These are phyloP conservation scores for Trichogramma pretiosum DNA, from an alignment of 1,140 invertebrate species.

Conservation along the genomic window DNA sequence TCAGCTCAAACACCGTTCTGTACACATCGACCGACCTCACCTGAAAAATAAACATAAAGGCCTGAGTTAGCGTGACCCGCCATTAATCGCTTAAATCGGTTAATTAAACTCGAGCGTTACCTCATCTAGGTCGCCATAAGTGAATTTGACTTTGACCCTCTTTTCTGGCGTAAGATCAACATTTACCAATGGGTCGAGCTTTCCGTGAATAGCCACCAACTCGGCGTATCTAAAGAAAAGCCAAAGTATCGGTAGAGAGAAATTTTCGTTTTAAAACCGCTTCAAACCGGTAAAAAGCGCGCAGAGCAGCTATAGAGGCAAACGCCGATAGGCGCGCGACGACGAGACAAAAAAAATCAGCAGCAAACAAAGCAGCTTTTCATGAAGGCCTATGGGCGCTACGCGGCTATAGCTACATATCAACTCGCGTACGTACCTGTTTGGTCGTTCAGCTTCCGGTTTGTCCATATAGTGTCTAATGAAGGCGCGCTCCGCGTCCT, in stretches of 20 bases:
- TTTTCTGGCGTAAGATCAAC: conserved; percentile 78
- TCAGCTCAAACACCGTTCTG: conserved; percentile 68
- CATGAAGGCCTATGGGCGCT: too few species aligned
- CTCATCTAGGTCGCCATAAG: conserved; percentile 65
- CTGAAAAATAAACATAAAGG: conserved; percentile 24
- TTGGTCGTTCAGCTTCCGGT: conserved; percentile 66
- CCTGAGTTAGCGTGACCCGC: not conserved
- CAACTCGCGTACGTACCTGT: too few species aligned
- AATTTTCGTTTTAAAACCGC: not conserved
- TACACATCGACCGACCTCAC: conserved; percentile 67
- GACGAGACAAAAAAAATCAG: not conserved
- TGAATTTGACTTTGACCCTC: conserved; percentile 74
- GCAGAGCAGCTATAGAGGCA: too few species aligned
- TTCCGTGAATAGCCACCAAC: conserved; percentile 71
- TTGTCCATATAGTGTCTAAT: conserved; percentile 86
- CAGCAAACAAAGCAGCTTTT: too few species aligned
- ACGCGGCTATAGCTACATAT: too few species aligned
- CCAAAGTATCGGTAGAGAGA: not conserved
- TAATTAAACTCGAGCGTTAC: conserved; percentile 29
- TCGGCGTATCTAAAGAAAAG: conserved; percentile 64
- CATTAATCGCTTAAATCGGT: not conserved
- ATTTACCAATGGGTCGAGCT: conserved; percentile 76
- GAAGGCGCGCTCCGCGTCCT: conserved; percentile 88
- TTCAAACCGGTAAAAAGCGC: not conserved
- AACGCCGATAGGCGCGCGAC: not conserved